Evolutionary conservation across 2,888 invertebrate genomes (phyloP).

Genomic region (Cantharis flavilabris): DNA sequence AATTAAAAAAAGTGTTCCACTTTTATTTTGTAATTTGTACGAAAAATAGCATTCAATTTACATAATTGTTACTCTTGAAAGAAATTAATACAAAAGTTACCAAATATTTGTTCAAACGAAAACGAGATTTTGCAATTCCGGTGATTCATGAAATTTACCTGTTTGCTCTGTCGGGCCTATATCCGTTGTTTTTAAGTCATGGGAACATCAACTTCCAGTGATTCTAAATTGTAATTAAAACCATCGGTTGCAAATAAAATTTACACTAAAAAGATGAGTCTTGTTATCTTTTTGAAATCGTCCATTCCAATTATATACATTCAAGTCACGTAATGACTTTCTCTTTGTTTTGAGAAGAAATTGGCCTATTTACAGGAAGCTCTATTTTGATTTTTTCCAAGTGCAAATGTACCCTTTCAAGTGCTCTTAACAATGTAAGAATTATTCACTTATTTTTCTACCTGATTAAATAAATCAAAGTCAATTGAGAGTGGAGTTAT

Average conservation of each 20-base stretch:
- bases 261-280: neutral
- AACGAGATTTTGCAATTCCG: constrained; percentile 14
- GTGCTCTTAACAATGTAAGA: neutral
- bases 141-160: constrained; percentile 19
- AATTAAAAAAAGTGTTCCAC: neutral
- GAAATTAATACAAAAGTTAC: neutral
- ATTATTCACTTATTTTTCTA: neutral
- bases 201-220: constrained; percentile 8
- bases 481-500: constrained; percentile 7
- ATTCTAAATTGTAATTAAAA: neutral
- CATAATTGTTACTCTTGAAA: neutral
- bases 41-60: neutral
- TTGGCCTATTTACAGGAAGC: neutral
- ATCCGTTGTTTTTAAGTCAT: constrained; percentile 20
- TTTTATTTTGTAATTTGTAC: neutral
- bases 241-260: neutral
- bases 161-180: constrained; percentile 23
- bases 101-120: neutral
- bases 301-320: neutral
- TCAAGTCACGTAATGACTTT: neutral
- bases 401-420: neutral
- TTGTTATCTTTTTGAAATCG: neutral
- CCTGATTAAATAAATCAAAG: constrained; percentile 10
- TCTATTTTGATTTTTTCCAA: neutral
- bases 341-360: neutral